Percentiles rank a stretch among this genome's conserved stretches.
These are phyloP conservation scores for Drosophila novamexicana DNA, from an alignment of 1,140 invertebrate species.

Conservation along the genomic window DNA sequence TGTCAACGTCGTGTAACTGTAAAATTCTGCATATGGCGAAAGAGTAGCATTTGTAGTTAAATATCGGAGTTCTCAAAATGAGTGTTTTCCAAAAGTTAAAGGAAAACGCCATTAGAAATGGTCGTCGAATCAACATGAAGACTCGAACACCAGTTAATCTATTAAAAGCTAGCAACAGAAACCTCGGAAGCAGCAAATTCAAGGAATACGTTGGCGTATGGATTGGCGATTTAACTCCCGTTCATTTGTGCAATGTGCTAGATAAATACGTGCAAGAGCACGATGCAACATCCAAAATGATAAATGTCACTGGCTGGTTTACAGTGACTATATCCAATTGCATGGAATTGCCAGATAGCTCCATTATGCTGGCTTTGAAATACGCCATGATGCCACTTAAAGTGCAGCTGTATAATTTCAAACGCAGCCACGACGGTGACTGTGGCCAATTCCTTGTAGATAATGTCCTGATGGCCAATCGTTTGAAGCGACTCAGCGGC, in stretches of 20 bases:
- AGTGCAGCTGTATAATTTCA: slow-evolving; percentile 39
- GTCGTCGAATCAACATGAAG: background rate
- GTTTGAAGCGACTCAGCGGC: slow-evolving; percentile 30
- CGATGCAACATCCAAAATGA: background rate
- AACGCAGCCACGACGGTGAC: slow-evolving; percentile 16
- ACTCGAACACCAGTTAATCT: background rate
- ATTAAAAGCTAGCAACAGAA: slow-evolving; percentile 1
- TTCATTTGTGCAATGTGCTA: slow-evolving; percentile 1
- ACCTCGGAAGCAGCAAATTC: slow-evolving; percentile 1
- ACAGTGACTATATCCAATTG: slow-evolving; percentile 45
- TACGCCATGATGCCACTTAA: slow-evolving; percentile 41
- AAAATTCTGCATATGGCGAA: background rate
- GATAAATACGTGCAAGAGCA: slow-evolving; percentile 12
- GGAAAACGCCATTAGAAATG: background rate
- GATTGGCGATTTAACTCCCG: slow-evolving; percentile 20
- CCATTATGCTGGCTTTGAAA: slow-evolving; percentile 38
- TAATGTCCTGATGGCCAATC: slow-evolving; percentile 44
- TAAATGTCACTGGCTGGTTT: slow-evolving; percentile 38
- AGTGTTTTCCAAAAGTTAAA: background rate
- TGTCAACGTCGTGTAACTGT: slow-evolving; percentile 6
- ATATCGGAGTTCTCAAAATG: background rate
- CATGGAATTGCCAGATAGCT: slow-evolving; percentile 6
- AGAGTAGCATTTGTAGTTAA: background rate
- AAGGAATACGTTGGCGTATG: slow-evolving; percentile 8
- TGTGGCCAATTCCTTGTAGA: slow-evolving; percentile 39